phyloP scores from a whole-genome alignment of 2,797 vertebrate species.

The Moxostoma hubbsi region DNA sequence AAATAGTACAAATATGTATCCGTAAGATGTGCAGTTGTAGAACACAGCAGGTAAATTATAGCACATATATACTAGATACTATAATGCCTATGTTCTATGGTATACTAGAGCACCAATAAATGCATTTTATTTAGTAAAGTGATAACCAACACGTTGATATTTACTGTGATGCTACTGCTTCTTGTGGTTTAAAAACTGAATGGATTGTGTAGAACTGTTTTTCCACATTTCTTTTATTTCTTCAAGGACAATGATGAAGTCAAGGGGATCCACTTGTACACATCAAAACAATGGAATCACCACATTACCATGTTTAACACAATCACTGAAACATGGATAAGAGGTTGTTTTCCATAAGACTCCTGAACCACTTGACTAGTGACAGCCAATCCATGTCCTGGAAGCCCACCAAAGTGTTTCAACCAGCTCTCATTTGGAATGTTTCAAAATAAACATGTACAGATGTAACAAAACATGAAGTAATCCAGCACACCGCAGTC shows the following conservation, averaged over 20 bases:
- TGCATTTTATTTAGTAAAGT: no score
- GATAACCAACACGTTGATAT: no score
- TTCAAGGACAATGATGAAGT: constrained; percentile 72
- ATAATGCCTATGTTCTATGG: no score
- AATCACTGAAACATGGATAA: constrained; percentile 64
- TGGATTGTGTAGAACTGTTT: background rate
- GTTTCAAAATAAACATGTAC: constrained; percentile 51
- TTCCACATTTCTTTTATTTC: constrained; percentile 66
- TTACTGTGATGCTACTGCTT: background rate
- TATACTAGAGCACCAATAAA: no score
- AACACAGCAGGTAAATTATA: no score
- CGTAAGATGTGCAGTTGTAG: no score
- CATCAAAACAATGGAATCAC: constrained; percentile 74
- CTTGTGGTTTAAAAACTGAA: background rate
- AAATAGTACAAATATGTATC: no score
- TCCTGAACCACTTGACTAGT: constrained; percentile 45
- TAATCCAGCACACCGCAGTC: background rate
- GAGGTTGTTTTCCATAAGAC: constrained; percentile 38
- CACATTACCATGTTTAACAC: constrained; percentile 74
- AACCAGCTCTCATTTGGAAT: constrained; percentile 64
- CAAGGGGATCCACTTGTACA: constrained; percentile 68
- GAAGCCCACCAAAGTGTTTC: constrained; percentile 15
- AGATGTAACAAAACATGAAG: background rate
- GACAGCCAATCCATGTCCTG: constrained; percentile 9
- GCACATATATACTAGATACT: no score